Percentiles rank a stretch among this genome's conserved stretches.
Conservation (phyloP, 2,888 invertebrate species). For the Mesorhabditis spiculigera region DNA sequence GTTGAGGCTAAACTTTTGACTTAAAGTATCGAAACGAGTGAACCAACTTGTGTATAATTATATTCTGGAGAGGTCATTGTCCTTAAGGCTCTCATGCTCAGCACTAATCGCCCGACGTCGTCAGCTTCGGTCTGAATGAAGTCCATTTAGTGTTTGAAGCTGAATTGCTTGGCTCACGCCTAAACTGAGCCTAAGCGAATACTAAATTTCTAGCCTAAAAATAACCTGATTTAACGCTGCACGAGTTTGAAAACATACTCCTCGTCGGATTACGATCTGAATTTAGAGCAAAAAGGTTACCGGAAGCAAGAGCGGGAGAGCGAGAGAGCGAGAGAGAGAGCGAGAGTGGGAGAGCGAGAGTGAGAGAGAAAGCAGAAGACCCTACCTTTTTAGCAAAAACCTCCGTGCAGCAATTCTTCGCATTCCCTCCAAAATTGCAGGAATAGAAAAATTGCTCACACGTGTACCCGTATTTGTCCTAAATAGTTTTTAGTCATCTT, state of each 20-base stretch:
- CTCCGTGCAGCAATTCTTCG: slow-evolving; percentile 43
- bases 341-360: too few relatives aligned
- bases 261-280: slow-evolving; percentile 45
- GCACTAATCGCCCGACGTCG: slow-evolving; percentile 49
- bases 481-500: too few relatives aligned
- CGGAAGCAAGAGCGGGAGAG: too few relatives aligned
- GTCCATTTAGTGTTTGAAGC: too few relatives aligned
- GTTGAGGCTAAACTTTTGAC: slow-evolving; percentile 47
- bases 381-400: slow-evolving; percentile 32
- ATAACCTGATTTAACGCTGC: slow-evolving; percentile 45
- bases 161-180: too few relatives aligned
- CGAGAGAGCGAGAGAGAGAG: too few relatives aligned
- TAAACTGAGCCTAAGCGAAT: too few relatives aligned
- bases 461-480: slow-evolving; percentile 50
- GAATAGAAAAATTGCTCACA: slow-evolving; percentile 50
- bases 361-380: too few relatives aligned
- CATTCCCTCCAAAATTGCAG: slow-evolving; percentile 47
- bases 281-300: too few relatives aligned
- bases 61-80: slow-evolving; percentile 39
- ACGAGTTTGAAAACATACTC: slow-evolving; percentile 49
- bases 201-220: too few relatives aligned
- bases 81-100: slow-evolving; percentile 43
- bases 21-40: too few relatives aligned
- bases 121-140: slow-evolving; percentile 56
- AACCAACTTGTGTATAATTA: too few relatives aligned